phyloP scores from a whole-genome alignment of 2,797 vertebrate species.

The Catharus ustulatus region DNA sequence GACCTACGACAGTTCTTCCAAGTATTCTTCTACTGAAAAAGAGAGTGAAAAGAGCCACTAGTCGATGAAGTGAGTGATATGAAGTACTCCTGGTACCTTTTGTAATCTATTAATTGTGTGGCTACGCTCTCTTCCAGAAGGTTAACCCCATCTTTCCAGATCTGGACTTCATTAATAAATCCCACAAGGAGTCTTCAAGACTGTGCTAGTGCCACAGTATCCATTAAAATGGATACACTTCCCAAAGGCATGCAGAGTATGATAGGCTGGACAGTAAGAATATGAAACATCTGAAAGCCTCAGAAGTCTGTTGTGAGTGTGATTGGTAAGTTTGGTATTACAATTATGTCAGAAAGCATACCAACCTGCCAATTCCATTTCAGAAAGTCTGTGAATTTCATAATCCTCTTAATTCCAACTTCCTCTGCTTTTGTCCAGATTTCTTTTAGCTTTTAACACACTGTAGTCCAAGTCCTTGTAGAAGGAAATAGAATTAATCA shows the following conservation, averaged over 20 bases:
- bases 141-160: not conserved
- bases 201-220: not conserved
- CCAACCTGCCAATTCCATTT: not conserved
- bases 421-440: not conserved
- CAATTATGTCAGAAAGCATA: not conserved
- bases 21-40: not conserved
- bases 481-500: not conserved
- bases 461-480: not conserved
- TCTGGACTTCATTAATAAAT: not conserved
- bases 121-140: not conserved
- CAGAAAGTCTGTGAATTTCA: not conserved
- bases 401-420: slow-evolving; percentile 6
- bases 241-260: not conserved
- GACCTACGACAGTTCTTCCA: not conserved
- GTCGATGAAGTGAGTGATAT: not conserved
- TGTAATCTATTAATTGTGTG: not conserved
- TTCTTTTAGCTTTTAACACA: not conserved
- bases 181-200: not conserved
- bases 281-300: not conserved
- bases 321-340: not conserved
- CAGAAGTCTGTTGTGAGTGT: not conserved
- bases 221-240: not conserved
- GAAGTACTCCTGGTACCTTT: not conserved
- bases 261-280: not conserved
- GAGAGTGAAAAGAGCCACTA: not conserved